Percentiles rank a stretch among this genome's conserved stretches.
Evolutionary conservation across 2,797 vertebrate species (phyloP).

Genomic region (Helostoma temminkii): DNA sequence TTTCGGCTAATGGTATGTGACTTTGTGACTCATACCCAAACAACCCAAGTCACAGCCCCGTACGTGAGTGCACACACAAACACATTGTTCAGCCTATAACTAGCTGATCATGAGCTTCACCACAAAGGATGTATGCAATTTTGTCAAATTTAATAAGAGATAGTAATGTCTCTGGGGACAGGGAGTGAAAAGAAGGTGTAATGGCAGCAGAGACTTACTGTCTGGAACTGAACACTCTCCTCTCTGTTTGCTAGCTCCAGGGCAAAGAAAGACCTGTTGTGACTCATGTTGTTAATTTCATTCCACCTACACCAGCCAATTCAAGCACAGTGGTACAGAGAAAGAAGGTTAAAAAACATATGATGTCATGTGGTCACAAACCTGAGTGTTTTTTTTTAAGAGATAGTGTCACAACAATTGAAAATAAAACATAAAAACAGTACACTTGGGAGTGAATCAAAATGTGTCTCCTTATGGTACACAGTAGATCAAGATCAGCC

Average conservation of each 20-base stretch:
- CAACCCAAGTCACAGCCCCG: slow-evolving; percentile 4
- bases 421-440: slow-evolving; percentile 27
- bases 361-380: slow-evolving; percentile 60
- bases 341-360: slow-evolving; percentile 37
- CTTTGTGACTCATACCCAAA: slow-evolving; percentile 38
- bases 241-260: slow-evolving; percentile 96
- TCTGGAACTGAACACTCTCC: slow-evolving; percentile 98
- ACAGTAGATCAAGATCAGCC: slow-evolving; percentile 17
- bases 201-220: slow-evolving; percentile 87
- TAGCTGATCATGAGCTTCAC: slow-evolving; percentile 25
- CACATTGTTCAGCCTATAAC: slow-evolving; percentile 51
- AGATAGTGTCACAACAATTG: slow-evolving; percentile 19
- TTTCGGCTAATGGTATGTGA: slow-evolving; percentile 39
- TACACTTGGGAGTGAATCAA: too few relatives aligned
- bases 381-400: slow-evolving; percentile 25
- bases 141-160: slow-evolving; percentile 53
- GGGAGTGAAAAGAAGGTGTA: slow-evolving; percentile 15
- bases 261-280: slow-evolving; percentile 97
- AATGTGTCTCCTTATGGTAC: slow-evolving; percentile 21
- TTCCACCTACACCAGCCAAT: slow-evolving; percentile 91
- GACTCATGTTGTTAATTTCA: slow-evolving; percentile 98
- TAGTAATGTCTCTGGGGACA: slow-evolving; percentile 24
- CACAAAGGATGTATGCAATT: slow-evolving; percentile 40
- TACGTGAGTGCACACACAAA: neutral
- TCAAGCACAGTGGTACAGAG: slow-evolving; percentile 46